Evolutionary conservation across 2,113 vertebrate species (phyloP), one percentile per base, ranked within the genome.

Genomic region (Oenanthe melanoleuca): DNA sequence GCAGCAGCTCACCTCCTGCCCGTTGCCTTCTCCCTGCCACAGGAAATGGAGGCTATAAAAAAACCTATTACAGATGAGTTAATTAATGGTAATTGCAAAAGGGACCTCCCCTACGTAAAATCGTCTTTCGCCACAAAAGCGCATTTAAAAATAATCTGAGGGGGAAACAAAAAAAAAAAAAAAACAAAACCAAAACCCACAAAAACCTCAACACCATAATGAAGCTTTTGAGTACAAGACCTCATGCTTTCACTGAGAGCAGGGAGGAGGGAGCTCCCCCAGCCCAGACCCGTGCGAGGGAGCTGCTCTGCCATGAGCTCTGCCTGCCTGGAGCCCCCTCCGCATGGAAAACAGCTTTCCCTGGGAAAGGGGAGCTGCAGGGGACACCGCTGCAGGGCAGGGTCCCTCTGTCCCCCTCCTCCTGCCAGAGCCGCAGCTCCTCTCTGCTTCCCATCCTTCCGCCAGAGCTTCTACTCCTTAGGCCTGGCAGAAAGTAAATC

Each of bases 61-160:
- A 91, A 89, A 7, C 57, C 89, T 67, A 81, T 92, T 70, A 91
- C 42, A 85, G 61, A 89, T 92, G 80, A 95, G 84, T 95, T 96
- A 93, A 91, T 95, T 91, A 95, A 89, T 89, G 61, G 70, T 88
- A 96, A 96, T 94, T 92, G 93, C 84, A 95, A 93, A 77, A 89
- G 92, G 50, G 87, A 93, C 87, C 33, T 94, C 84, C 74, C 66
- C 74, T 82, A 73, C 2, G 4, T 66, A 88, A 95, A 91, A 92
- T 47, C 6, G 0, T 33, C 75, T 74, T 94, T 82, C 8, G 4
- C 34, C 56, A 49, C 56, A 88, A 80, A 89, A 89, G 42, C 60
- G 56, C 71, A 31, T 70, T 91, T 86, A 55, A 91, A 96, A 96
- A 94, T 73, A 86, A 89, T 40, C 79, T 29, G 60, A 65, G 50